A percentile compares a stretch with the other conserved stretches of the same genome.
These are phyloP conservation scores for Misgurnus anguillicaudatus DNA, from an alignment of 2,113 vertebrate genomes.

Conservation along the genomic window DNA sequence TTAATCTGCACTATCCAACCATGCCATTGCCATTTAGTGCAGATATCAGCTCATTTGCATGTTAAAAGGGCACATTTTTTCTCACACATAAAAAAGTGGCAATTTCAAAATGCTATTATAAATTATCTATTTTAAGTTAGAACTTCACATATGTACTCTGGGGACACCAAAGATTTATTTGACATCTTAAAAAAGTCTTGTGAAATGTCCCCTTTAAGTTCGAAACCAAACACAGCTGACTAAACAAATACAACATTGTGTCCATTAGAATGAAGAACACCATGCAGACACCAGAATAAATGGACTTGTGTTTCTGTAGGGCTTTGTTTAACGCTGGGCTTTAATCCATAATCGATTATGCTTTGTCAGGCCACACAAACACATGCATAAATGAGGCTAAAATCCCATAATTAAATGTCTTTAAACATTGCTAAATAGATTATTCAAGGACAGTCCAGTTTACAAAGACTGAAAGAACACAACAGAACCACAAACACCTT, in stretches of 20 bases:
- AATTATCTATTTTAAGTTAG: too few relatives aligned
- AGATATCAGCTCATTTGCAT: too few relatives aligned
- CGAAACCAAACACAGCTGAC: not conserved
- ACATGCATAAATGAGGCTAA: not conserved
- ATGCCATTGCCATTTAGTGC: too few relatives aligned
- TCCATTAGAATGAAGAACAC: not conserved
- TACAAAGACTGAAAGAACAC: not conserved
- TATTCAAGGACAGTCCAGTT: not conserved
- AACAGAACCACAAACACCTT: not conserved
- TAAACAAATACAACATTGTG: not conserved
- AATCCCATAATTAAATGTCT: not conserved
- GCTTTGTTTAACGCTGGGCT: not conserved
- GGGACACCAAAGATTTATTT: too few relatives aligned
- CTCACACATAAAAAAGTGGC: too few relatives aligned
- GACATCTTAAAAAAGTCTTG: too few relatives aligned
- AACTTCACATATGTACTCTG: too few relatives aligned
- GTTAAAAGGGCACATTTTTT: too few relatives aligned
- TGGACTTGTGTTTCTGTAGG: constrained; percentile 5
- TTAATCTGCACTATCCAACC: too few relatives aligned
- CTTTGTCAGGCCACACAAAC: not conserved
- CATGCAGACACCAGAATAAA: not conserved
- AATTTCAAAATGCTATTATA: too few relatives aligned
- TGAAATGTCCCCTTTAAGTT: not conserved
- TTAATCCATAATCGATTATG: constrained; percentile 6
- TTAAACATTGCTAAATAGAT: not conserved